phyloP scores from a whole-genome alignment of 2,113 vertebrate genomes.

The Carassius gibelio region DNA sequence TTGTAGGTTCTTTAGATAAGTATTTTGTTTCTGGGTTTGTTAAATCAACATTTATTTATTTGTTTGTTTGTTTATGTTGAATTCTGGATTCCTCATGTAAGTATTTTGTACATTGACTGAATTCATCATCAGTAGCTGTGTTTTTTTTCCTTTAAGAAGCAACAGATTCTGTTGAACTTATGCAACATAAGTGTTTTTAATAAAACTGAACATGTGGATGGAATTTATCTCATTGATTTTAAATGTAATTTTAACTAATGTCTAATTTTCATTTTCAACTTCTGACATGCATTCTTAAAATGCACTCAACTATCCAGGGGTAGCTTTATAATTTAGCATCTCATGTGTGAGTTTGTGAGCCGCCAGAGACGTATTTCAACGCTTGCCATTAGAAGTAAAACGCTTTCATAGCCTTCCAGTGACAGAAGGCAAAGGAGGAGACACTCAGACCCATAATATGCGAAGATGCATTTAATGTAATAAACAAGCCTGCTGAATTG shows the following conservation, averaged over 20 bases:
- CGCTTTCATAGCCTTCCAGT: background rate
- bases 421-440: background rate
- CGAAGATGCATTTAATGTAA: background rate
- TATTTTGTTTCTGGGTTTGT: too few relatives aligned
- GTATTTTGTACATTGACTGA: too few relatives aligned
- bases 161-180: background rate
- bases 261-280: background rate
- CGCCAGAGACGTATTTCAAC: slow-evolving; percentile 52
- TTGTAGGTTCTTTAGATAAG: too few relatives aligned
- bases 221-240: background rate
- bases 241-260: too few relatives aligned
- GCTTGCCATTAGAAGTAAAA: slow-evolving; percentile 66
- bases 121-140: too few relatives aligned
- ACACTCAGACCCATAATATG: background rate
- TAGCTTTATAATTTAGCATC: background rate
- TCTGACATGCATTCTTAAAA: background rate
- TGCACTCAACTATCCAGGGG: too few relatives aligned
- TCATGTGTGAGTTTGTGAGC: background rate
- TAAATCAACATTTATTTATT: too few relatives aligned
- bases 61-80: too few relatives aligned
- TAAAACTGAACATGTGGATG: background rate
- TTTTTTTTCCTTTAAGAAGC: background rate
- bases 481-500: background rate
- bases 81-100: too few relatives aligned
- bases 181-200: background rate